A percentile compares a stretch with the other conserved stretches of the same genome.
Conservation (phyloP, 2,888 invertebrate species). For the Scrobipalpa atriplicella region DNA sequence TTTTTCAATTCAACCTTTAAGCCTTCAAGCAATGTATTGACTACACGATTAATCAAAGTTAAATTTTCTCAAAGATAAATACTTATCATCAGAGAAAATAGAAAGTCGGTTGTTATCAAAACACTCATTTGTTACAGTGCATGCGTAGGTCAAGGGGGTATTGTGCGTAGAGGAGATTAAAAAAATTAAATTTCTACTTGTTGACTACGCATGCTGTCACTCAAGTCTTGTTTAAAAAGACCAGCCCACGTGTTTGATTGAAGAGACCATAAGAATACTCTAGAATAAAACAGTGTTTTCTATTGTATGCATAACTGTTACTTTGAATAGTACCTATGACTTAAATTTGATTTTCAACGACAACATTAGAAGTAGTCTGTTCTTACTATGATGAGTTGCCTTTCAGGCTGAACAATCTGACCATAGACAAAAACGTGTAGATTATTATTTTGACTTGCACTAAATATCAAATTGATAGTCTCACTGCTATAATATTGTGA, state of each 20-base stretch:
- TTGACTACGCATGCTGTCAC: constrained; percentile 11
- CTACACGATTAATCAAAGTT: neutral
- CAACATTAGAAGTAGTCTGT: too few relatives aligned
- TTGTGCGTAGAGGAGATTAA: constrained; percentile 21
- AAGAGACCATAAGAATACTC: neutral
- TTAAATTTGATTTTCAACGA: too few relatives aligned
- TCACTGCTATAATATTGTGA: too few relatives aligned
- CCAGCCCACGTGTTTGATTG: neutral
- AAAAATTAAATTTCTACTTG: constrained; percentile 23
- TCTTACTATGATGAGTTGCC: too few relatives aligned
- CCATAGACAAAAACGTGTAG: too few relatives aligned
- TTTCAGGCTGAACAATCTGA: too few relatives aligned
- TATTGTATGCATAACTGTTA: too few relatives aligned
- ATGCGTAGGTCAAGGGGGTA: constrained; percentile 25
- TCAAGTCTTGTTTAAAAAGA: neutral
- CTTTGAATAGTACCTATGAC: too few relatives aligned
- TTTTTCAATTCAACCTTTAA: neutral
- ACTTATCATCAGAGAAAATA: constrained; percentile 19
- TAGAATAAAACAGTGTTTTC: too few relatives aligned
- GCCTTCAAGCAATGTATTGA: neutral
- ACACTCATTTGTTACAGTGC: constrained; percentile 24
- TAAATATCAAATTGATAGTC: too few relatives aligned
- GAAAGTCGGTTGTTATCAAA: constrained; percentile 26
- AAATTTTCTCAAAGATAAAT: too few relatives aligned
- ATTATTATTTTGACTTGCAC: too few relatives aligned